Evolutionary conservation across 2,113 vertebrate species (phyloP), one percentile per base, ranked within the genome.

Genomic region (Bos javanicus): DNA sequence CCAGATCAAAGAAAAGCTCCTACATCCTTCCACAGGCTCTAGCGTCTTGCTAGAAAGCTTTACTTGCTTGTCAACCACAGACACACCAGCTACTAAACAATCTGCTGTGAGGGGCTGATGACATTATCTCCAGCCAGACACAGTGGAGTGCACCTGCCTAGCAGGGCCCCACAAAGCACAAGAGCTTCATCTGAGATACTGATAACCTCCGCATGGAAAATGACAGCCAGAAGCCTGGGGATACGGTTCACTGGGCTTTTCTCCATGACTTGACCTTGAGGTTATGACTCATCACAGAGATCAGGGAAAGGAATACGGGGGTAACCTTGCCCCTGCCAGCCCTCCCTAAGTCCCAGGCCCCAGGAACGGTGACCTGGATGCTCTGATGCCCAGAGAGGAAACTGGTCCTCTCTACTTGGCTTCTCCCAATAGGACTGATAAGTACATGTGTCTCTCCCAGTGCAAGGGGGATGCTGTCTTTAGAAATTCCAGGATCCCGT

Each of bases 161-260:
- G 94, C 90, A 97, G 96, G 91, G 62, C 93, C 92, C 74, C 92
- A 87, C 2, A 94, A 97, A 92, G 95, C 94, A 96, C 95, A 98
- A 97, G 76, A 25, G 90, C 39, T 54, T 95, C 85, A 94, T 91
- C n/a, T 15, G 56, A 88, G 71, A 26, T 4, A 78, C 26, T 21
- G 71, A 28, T 5, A 78, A 78, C 26, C 39, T 17, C 54, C 54
- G 39, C 4, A 36, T 0, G 12, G 48, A 76, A 90, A 86, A 74
- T 30, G 9, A 36, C 92, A 50, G 28, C 11, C 9, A 48, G 46
- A 28, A 17, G 4, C 67, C 6, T 0, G 12, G 16, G 7, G 43
- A 23, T 19, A 57, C 0, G 3, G 13, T 33, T 81, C 82, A 16
- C 0, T 52, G 60, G 6, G 39, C 59, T 80, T 52, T 14, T 39